These are phyloP conservation scores for Bergia puertoricense DNA, from an alignment of 92 coral and sea anemone genomes.

Conservation along the genomic window DNA sequence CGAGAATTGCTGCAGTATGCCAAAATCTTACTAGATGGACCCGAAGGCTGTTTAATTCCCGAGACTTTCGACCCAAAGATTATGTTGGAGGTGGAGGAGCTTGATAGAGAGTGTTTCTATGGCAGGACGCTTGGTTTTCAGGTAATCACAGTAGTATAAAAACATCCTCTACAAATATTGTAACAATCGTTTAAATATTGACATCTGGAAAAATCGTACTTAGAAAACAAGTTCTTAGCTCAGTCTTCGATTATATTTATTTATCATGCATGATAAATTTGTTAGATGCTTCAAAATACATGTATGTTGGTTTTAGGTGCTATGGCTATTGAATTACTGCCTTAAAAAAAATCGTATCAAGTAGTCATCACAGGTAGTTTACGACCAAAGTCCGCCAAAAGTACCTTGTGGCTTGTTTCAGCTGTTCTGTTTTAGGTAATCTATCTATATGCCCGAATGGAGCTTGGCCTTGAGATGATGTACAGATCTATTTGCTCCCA, in stretches of 20 bases:
- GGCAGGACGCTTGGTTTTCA: constrained; percentile 96
- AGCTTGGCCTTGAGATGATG: too few species aligned
- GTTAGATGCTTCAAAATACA: too few species aligned
- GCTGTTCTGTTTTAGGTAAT: background rate
- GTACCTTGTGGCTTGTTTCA: too few species aligned
- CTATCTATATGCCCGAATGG: background rate
- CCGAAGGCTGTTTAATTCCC: constrained; percentile 72
- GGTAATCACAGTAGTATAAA: constrained; percentile 49
- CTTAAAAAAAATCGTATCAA: background rate
- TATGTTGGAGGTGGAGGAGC: constrained; percentile 76
- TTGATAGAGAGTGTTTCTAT: constrained; percentile 95
- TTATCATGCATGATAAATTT: background rate
- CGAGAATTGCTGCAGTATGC: constrained; percentile 80
- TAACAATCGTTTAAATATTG: background rate
- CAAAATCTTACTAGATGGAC: constrained; percentile 68
- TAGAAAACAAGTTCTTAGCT: too few species aligned
- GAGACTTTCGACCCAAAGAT: constrained; percentile 73
- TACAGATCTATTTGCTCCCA: too few species aligned
- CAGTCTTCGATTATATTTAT: background rate
- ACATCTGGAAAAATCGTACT: background rate
- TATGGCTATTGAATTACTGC: background rate
- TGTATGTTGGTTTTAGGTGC: background rate
- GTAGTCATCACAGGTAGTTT: too few species aligned
- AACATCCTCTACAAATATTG: background rate
- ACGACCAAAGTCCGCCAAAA: background rate